Conservation (phyloP, 2,888 invertebrate species). For the Brenthis daphne region DNA sequence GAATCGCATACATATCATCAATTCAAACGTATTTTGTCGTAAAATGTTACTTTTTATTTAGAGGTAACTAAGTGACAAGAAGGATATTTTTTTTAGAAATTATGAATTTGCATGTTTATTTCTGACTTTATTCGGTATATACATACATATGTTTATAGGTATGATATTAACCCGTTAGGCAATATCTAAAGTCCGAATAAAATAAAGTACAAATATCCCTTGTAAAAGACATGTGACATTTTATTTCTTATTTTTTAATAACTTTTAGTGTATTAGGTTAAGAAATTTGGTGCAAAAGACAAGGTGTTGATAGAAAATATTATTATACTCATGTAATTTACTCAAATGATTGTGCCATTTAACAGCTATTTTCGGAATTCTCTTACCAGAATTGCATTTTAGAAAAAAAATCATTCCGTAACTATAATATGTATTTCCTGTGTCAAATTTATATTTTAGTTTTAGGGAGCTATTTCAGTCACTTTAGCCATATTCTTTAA, state of each 20-base stretch:
- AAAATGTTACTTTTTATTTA: slow-evolving; percentile 1
- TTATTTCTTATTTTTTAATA: slow-evolving; percentile 34
- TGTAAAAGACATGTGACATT: slow-evolving; percentile 31
- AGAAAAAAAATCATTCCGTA: slow-evolving; percentile 35
- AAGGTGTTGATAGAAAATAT: slow-evolving; percentile 44
- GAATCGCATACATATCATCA: slow-evolving; percentile 38
- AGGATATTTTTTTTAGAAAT: slow-evolving; percentile 1
- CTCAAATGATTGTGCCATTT: slow-evolving; percentile 60
- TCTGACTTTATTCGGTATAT: background rate
- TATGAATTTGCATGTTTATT: slow-evolving; percentile 14
- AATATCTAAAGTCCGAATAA: slow-evolving; percentile 22
- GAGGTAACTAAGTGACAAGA: slow-evolving; percentile 4
- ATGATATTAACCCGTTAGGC: slow-evolving; percentile 25
- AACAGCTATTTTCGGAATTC: slow-evolving; percentile 41
- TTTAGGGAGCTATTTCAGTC: slow-evolving; percentile 46
- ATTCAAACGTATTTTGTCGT: slow-evolving; percentile 31
- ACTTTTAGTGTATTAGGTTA: slow-evolving; percentile 41
- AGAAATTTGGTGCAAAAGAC: slow-evolving; percentile 55
- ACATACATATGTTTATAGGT: slow-evolving; percentile 4
- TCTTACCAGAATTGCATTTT: slow-evolving; percentile 50
- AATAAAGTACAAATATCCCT: slow-evolving; percentile 38
- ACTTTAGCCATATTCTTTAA: slow-evolving; percentile 54
- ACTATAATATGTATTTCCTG: slow-evolving; percentile 25
- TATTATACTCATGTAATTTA: slow-evolving; percentile 53
- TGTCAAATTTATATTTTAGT: slow-evolving; percentile 19